Base-by-base conservation (phyloP, 2,888 invertebrate genomes). In the Plagodis dolabraria region DNA sequence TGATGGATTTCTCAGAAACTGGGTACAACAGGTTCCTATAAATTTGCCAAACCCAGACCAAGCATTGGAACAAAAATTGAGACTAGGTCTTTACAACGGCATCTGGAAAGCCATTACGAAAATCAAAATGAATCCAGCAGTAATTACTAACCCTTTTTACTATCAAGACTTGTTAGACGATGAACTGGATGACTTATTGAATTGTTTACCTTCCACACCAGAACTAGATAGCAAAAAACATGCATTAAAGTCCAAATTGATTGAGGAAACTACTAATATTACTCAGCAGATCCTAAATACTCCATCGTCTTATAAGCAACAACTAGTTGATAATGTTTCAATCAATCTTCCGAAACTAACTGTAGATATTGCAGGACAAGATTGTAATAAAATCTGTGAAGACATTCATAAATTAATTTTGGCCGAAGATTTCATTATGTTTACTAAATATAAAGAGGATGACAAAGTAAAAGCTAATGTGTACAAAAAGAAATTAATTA, bases 161-260 rank as follows among this genome's bases (percentile, higher is more conserved):
- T 86, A 77, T 50, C 80, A 86, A 71, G 85, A 87, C 57, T 63
- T 78, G 5, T 72, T 92, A 33, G 86, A 85, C 47, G 78, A 86
- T 43, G 88, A 88, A 61, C 69, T 90, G 10, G 89, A 87, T 64
- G 74, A 76, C 9, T 65, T 92, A 45, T 57, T 91, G 5, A 64
- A 72, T 52, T 63, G 64, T 34, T 67, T 90, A 48, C 86, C 89
- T 9, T 75, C 83, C 63, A 74, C 80, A 6, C 47, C 66, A 33
- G 83, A 84, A 48, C 65, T 91, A 7, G 55, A 57, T 6, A 53
- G 65, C 0, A 74, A 70, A 43, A 83, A 79, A 58, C 69, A 76
- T 47, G 9, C 48, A 0, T 53, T 89, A 5, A 90, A 87, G 75
- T 68, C 68, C 5, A 65, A 83, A 45, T 60, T 90, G 5, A 70